Evolutionary conservation across 2,888 invertebrate species (phyloP), one percentile per base, ranked within the genome.

Genomic region (Phrixothrix hirtus): DNA sequence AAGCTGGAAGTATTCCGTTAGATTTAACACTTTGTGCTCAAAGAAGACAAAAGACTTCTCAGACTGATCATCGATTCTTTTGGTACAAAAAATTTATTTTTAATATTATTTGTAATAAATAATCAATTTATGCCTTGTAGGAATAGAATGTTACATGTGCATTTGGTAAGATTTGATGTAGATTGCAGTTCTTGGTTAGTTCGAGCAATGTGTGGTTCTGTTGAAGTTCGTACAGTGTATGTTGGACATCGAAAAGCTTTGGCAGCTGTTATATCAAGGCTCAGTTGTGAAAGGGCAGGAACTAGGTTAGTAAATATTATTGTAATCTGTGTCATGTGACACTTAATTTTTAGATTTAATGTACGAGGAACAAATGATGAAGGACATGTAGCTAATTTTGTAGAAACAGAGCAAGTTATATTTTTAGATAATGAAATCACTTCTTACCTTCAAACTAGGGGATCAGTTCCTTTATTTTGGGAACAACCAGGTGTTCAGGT

Each of bases 381-480:
- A 74, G 99, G 99, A 0, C 92, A 96, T 79, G 99, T 99, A 10
- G 99, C 99, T 1, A 99, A 99, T 80, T 99, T 99, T 82, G 98
- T 98, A 16, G 99, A 99, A 83, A 99, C 99, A 1, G 99, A 99
- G 77, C 99, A 99, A 80, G 92, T 95, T 10, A 89, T 95, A 64
- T 91, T 87, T 71, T 82, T 93, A 65, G 97, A 98, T 72, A 90
- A 94, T 67, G 88, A 92, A 69, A 85, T 95, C 2, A 84, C 91
- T 3, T 95, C 95, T 3, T 92, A 89, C 71, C 79, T 99, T 7
- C 92, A 93, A 78, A 95, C 95, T 0, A 82, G 98, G 64, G 99
- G 99, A 0, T 97, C 97, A 0, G 95, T 99, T 0, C 98, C 99
- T 0, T 78, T 99, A 13, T 99, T 99, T 78, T 99, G 98, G 96